Conservation (phyloP, 2,888 invertebrate genomes). For the Gymnoscelis rufifasciata region DNA sequence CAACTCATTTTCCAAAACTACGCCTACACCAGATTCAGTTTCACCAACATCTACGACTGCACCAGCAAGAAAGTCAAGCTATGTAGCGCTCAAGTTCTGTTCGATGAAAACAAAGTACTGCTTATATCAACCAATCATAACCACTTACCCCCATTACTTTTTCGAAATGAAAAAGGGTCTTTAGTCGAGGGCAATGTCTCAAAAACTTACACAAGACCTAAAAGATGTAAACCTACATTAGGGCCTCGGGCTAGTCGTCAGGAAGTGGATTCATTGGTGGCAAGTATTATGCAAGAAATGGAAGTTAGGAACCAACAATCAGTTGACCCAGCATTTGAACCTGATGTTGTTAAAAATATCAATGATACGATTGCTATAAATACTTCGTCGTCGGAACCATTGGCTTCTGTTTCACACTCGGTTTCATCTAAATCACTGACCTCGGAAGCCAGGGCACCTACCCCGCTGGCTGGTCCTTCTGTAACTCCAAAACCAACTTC, state of each 20-base stretch:
- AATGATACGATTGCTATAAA: not conserved
- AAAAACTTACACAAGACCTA: not conserved
- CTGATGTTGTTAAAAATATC: not conserved
- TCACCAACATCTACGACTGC: conserved; percentile 6
- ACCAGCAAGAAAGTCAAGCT: conserved; percentile 5
- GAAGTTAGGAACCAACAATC: not conserved
- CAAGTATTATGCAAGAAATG: conserved; percentile 12
- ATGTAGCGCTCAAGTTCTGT: conserved; percentile 9
- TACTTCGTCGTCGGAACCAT: not conserved
- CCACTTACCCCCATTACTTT: conserved; percentile 7
- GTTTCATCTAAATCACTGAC: not conserved
- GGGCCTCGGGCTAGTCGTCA: conserved; percentile 7
- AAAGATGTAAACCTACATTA: conserved; percentile 6
- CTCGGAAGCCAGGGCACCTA: not conserved
- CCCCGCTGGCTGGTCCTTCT: too few relatives aligned
- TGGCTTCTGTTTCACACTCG: not conserved
- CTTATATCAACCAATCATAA: conserved; percentile 10
- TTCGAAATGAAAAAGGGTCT: conserved; percentile 7
- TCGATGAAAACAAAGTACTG: conserved; percentile 6
- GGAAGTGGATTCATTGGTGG: conserved; percentile 10
- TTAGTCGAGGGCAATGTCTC: conserved; percentile 1
- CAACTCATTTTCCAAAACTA: conserved; percentile 14
- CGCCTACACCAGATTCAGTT: conserved; percentile 5
- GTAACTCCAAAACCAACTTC: not conserved
- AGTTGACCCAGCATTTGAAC: not conserved